Evolutionary conservation across 1,140 invertebrate genomes (phyloP), one percentile per base, ranked within the genome.

Genomic region (Cheumatopsyche charites): DNA sequence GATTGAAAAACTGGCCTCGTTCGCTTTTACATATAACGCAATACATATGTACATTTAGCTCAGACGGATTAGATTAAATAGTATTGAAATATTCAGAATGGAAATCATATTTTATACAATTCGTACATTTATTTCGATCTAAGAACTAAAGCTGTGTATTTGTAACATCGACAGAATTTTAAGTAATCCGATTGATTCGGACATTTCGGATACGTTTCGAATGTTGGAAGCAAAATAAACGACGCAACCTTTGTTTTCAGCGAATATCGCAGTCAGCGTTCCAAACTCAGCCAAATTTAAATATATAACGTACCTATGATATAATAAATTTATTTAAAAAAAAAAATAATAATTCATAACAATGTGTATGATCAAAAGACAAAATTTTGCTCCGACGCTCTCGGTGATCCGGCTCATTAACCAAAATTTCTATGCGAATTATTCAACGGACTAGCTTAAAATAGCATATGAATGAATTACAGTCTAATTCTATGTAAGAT

Each of bases 141-240:
- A n/a, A 52, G n/a, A 19, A 52, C 47, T 17, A 2, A 17, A 52
- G 47, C 19, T 19, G 7, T 52, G 13, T n/a, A 47, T 15, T 52
- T 17, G 47, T 17, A 17, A 17, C 47, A 19, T 52, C 47, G 9
- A 17, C 47, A 52, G 47, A 52, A 52, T 52, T 52, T 19, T 17
- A 52, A 52, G 47, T 52, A 52, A 52, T 52, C 47, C 47, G 47
- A 52, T 52, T 52, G 47, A 52, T 52, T 52, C 47, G 47, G 47
- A 52, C 47, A 52, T 52, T 52, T 52, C 47, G 15, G 47, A 52
- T 52, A 52, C 47, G 47, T 52, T 17, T 52, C 9, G 47, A 52
- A 52, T 52, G 19, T 19, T 52, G n/a, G 15, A 52, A 9, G 1
- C 47, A 52, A 52, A 52, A 11, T 1, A 52, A 17, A 52, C 47